Evolutionary conservation across 2,888 invertebrate genomes (phyloP), one percentile per base, ranked within the genome.

Genomic region (Campopleginae sp.): DNA sequence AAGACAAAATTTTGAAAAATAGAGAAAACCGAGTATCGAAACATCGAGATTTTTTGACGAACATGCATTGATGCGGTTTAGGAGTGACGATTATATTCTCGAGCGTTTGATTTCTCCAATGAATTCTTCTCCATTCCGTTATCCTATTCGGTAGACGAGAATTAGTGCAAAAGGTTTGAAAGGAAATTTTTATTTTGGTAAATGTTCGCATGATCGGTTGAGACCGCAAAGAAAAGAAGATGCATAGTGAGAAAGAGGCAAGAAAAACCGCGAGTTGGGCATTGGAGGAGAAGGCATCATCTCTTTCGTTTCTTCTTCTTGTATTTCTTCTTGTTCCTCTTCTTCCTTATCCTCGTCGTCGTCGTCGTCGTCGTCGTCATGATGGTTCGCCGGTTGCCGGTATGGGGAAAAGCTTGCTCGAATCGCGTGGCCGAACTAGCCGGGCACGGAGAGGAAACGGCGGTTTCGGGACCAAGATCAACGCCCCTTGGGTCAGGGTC

Each of bases 401-500:
- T 79, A 79, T 65, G 86, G 80, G 78, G 72, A 78, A 82, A 74
- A 68, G 75, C 71, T 85, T 66, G 76, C 70, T 54, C 74, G 66
- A 42, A 80, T 82, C 82, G 82, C 80, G 61, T 80, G 85, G 82
- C 76, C 85, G 80, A 85, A 85, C 85, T 85, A 85, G 85, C 85
- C 82, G 71, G 82, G 78, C 80, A 61, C 75, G 70, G 80, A 86
- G 83, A 86, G 86, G 84, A 91, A 90, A 88, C 86, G 87, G 90
- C 87, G 89, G 88, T 82, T 87, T 87, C 89, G 89, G 89, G 89
- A 90, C 88, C 90, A 93, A 91, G 93, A 93, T 91, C 93, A 93
- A 93, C 92, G 93, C 91, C 93, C 93, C 91, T 91, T 91, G 90
- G 92, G 91, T 92, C 92, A 91, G 93, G 93, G 93, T 93, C 93